Base-by-base conservation (phyloP, 2,888 invertebrate species). In the Tuta absoluta region DNA sequence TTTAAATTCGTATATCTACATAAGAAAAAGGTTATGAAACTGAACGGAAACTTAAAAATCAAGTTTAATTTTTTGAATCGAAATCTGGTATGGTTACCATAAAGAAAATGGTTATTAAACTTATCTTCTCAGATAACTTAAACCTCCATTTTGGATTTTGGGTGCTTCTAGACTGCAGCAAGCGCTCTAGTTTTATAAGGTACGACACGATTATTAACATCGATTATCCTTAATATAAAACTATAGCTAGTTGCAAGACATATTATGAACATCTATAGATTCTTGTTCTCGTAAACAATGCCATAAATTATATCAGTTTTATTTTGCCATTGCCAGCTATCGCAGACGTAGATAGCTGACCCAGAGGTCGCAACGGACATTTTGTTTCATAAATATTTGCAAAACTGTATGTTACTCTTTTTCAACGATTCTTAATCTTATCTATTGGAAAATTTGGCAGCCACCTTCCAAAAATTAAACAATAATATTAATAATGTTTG, bases 281-380 rank as follows among this genome's bases (percentile, higher is more conserved):
- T 63, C n/a, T 51, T 63, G 41, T 41, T 41, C 12, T 63, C 59
- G 74, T 78, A 77, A 79, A 77, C 77, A 79, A 66, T 73, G 69
- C 69, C 64, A 75, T 79, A 76, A 76, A 78, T 78, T 73, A 68
- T 63, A 68, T 64, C 33, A 41, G 38, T 65, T 63, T 56, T 64
- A 62, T 60, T 64, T 67, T 60, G 38, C 59, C 4, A 23, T 67
- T 60, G 38, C 59, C 4, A 23, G 23, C 45, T 60, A 60, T 60
- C 60, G 10, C 24, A 5, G 23, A 48, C 45, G 60, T 45, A 21
- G 60, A 23, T 21, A 23, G 7, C n/a, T 60, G 60, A 60, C 60
- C 60, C 45, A 3, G 23, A 14, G 51, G 51, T 53, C 24, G 19
- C 48, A 17, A 45, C 49, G 23, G 23, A 23, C 23, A 12, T 53